Evolutionary conservation across 2,888 invertebrate species (phyloP).

Genomic region (Gandaritis pyraliata): DNA sequence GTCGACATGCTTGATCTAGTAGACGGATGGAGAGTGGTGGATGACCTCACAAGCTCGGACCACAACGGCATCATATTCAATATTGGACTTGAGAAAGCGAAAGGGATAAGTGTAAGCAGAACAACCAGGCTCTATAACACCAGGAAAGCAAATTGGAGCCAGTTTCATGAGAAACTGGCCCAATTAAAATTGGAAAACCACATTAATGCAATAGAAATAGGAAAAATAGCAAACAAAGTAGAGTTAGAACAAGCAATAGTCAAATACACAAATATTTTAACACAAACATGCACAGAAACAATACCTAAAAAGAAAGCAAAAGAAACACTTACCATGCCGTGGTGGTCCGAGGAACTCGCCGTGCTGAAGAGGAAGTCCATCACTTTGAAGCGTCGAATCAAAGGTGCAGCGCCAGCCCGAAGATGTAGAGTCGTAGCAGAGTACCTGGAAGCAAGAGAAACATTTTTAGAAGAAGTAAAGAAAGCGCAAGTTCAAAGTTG

Average conservation of each 20-base stretch:
- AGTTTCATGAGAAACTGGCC: neutral
- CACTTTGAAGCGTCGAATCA: too few species aligned
- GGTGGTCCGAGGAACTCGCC: neutral
- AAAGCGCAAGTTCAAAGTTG: too few species aligned
- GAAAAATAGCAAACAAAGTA: neutral
- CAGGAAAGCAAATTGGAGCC: neutral
- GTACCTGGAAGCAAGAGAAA: neutral
- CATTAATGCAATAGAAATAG: neutral
- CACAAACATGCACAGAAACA: neutral
- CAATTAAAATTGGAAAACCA: neutral
- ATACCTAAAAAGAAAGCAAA: neutral
- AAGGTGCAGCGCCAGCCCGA: too few species aligned
- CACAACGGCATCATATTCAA: neutral
- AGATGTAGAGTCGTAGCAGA: neutral
- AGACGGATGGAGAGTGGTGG: neutral
- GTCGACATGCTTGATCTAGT: neutral
- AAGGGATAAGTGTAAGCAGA: neutral
- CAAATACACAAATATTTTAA: neutral
- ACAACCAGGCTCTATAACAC: neutral
- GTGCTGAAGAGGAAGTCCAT: neutral
- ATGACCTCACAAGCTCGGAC: neutral
- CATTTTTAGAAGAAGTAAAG: too few species aligned
- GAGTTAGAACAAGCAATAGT: neutral
- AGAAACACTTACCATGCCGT: too few species aligned
- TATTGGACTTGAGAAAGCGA: neutral